Conservation (phyloP, 2,797 vertebrate species). For the Luscinia megarhynchos region DNA sequence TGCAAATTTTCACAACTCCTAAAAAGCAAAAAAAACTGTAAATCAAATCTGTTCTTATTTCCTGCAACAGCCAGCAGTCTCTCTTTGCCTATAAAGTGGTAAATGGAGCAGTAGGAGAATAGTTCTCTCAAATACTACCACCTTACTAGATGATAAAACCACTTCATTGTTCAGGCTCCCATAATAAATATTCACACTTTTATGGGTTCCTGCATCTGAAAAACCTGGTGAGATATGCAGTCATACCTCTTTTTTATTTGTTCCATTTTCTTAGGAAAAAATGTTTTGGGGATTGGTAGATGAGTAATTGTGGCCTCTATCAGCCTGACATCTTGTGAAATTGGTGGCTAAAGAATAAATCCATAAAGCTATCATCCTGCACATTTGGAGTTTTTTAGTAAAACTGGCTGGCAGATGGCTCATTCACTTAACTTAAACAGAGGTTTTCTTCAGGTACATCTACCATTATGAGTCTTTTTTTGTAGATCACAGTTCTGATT, state of each 20-base stretch:
- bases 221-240: not conserved
- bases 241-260: not conserved
- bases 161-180: not conserved
- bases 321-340: not conserved
- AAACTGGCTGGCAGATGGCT: not conserved
- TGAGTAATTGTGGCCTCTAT: not conserved
- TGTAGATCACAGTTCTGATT: not conserved
- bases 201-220: not conserved
- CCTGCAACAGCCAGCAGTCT: not conserved
- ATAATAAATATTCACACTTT: conserved; percentile 8
- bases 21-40: not conserved
- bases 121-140: not conserved
- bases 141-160: not conserved
- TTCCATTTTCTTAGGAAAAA: conserved; percentile 7
- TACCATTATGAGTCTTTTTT: not conserved
- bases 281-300: not conserved
- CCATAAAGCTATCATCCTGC: not conserved
- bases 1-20: not conserved
- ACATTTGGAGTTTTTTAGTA: not conserved
- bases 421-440: not conserved
- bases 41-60: not conserved
- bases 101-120: not conserved
- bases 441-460: not conserved
- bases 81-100: not conserved
- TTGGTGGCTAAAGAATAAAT: not conserved